phyloP scores from a whole-genome alignment of 2,113 vertebrate genomes.

The Hemiscyllium ocellatum region DNA sequence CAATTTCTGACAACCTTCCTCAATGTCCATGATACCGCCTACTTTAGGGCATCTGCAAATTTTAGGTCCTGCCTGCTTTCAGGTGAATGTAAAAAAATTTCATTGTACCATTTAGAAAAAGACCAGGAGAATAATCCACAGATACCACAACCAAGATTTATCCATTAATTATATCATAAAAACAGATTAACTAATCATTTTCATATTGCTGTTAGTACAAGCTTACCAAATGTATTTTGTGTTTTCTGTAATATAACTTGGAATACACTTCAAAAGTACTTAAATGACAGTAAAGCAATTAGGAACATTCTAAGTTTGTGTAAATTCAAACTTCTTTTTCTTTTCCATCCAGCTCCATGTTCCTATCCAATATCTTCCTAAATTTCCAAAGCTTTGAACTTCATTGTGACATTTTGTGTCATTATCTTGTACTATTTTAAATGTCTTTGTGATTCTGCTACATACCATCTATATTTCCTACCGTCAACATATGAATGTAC shows the following conservation, averaged over 20 bases:
- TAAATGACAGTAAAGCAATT: no score
- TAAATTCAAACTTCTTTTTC: not conserved
- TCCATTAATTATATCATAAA: not conserved
- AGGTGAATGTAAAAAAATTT: no score
- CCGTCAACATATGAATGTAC: not conserved
- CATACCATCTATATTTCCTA: not conserved
- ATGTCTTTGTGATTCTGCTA: not conserved
- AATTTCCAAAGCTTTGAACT: not conserved
- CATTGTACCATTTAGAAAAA: no score
- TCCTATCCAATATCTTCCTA: not conserved
- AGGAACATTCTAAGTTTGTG: not conserved
- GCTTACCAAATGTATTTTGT: no score
- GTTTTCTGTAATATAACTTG: no score
- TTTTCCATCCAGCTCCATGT: not conserved
- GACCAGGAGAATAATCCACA: no score
- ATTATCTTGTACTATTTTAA: not conserved
- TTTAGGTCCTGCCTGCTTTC: no score
- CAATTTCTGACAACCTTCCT: no score
- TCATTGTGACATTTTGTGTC: not conserved
- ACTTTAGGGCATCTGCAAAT: no score
- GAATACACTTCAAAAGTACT: no score
- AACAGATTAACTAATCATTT: not conserved
- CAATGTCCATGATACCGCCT: no score
- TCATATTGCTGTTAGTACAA: not conserved
- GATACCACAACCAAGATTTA: no score